phyloP scores from a whole-genome alignment of 1,140 invertebrate species.

The Glomeris maerens region DNA sequence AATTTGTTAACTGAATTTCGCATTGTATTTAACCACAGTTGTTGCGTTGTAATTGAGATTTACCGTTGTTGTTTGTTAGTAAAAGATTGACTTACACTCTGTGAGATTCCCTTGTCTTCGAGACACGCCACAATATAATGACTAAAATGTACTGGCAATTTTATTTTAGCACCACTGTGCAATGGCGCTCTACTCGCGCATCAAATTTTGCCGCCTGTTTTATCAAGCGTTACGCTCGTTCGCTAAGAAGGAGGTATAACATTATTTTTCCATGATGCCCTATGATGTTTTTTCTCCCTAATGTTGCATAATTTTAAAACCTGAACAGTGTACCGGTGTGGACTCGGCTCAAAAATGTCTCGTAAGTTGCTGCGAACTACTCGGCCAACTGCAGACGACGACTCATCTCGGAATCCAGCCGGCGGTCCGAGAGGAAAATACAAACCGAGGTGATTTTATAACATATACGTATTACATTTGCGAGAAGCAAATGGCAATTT shows the following conservation, averaged over 20 bases:
- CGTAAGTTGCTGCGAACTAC: constrained; percentile 54
- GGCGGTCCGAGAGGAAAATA: constrained; percentile 24
- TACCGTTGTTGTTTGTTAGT: constrained; percentile 11
- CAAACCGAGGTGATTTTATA: not conserved
- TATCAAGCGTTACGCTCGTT: constrained; percentile 61
- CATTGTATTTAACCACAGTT: no score
- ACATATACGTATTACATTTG: not conserved
- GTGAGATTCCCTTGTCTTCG: constrained; percentile 4
- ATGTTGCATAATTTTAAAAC: constrained; percentile 1
- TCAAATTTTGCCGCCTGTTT: constrained; percentile 71
- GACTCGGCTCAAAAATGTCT: constrained; percentile 49
- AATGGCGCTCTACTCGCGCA: constrained; percentile 56
- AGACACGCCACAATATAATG: no score
- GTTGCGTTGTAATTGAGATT: no score
- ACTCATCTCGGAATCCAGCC: constrained; percentile 57
- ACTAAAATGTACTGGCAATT: constrained; percentile 12
- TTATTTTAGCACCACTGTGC: constrained; percentile 29
- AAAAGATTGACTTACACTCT: constrained; percentile 10
- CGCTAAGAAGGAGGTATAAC: constrained; percentile 40
- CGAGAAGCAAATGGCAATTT: constrained; percentile 1
- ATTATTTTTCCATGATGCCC: constrained; percentile 29
- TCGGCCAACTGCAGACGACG: constrained; percentile 63
- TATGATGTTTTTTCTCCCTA: constrained; percentile 2
- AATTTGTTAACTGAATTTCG: no score
- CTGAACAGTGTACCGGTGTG: constrained; percentile 27